phyloP scores from a whole-genome alignment of 2,113 vertebrate species.

The Tetrao urogallus region DNA sequence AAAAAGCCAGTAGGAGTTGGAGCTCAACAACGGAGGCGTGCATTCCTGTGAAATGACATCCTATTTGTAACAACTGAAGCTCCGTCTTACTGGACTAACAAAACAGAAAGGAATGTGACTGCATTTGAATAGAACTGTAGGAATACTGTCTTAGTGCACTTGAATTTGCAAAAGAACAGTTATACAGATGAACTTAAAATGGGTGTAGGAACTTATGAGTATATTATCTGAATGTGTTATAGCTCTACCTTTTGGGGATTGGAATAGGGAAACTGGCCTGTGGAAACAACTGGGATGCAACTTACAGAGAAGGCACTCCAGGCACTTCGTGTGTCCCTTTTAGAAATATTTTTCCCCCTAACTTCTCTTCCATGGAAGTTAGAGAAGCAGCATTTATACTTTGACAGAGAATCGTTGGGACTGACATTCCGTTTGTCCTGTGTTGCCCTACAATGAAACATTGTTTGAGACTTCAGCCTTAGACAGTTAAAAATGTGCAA shows the following conservation, averaged over 20 bases:
- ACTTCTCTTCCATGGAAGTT: not conserved
- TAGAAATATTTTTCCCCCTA: rapidly evolving
- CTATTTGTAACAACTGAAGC: conserved; percentile 48
- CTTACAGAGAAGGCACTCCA: not conserved
- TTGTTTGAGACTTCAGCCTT: conserved; percentile 49
- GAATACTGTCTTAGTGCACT: not conserved
- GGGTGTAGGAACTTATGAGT: not conserved
- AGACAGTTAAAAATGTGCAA: conserved; percentile 67
- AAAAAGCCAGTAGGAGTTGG: conserved; percentile 41
- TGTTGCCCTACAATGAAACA: conserved; percentile 42
- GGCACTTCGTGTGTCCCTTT: not conserved
- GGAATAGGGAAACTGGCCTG: not conserved
- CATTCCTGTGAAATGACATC: conserved; percentile 69
- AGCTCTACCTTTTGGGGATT: not conserved
- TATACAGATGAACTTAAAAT: not conserved
- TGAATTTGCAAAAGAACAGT: not conserved
- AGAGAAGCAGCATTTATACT: not conserved
- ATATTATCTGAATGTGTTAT: rapidly evolving
- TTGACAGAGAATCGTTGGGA: conserved; percentile 12
- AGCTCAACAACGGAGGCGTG: not conserved
- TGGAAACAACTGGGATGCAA: not conserved
- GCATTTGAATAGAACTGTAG: not conserved
- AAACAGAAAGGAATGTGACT: conserved; percentile 47
- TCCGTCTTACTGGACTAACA: conserved; percentile 13
- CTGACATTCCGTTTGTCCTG: conserved; percentile 16